Percentiles rank a stretch among this genome's conserved stretches.
These are phyloP conservation scores for Mirounga angustirostris DNA, from an alignment of 2,113 vertebrate species.

Conservation along the genomic window DNA sequence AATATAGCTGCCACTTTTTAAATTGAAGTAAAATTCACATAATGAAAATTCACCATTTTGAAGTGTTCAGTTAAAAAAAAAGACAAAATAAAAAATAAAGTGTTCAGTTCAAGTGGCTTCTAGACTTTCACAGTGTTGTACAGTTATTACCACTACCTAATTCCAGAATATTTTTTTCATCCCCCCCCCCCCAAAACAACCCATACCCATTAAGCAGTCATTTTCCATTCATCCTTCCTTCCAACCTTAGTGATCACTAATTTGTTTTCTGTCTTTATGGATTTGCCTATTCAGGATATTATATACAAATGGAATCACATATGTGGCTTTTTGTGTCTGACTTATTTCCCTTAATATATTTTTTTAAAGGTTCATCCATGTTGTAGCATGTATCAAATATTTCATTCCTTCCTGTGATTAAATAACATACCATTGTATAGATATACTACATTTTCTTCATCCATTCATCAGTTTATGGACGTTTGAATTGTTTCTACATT, in stretches of 20 bases:
- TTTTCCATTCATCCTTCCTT: not conserved
- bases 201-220: not conserved
- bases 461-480: too few relatives aligned
- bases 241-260: not conserved
- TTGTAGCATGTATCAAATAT: too few relatives aligned
- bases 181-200: accelerated
- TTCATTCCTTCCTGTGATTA: too few relatives aligned
- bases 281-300: too few relatives aligned
- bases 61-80: not conserved
- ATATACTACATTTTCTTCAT: too few relatives aligned
- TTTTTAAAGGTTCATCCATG: too few relatives aligned
- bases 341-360: too few relatives aligned
- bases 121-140: not conserved
- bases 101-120: not conserved
- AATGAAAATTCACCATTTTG: not conserved
- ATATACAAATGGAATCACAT: too few relatives aligned
- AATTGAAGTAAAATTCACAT: not conserved
- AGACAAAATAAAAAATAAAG: too few relatives aligned
- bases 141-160: not conserved
- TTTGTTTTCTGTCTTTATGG: not conserved
- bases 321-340: too few relatives aligned
- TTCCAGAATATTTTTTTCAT: not conserved
- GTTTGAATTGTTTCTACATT: not conserved
- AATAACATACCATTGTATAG: too few relatives aligned
- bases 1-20: not conserved